Evolutionary conservation across 2,888 invertebrate species (phyloP).

Genomic region (Drosophila quinaria): DNA sequence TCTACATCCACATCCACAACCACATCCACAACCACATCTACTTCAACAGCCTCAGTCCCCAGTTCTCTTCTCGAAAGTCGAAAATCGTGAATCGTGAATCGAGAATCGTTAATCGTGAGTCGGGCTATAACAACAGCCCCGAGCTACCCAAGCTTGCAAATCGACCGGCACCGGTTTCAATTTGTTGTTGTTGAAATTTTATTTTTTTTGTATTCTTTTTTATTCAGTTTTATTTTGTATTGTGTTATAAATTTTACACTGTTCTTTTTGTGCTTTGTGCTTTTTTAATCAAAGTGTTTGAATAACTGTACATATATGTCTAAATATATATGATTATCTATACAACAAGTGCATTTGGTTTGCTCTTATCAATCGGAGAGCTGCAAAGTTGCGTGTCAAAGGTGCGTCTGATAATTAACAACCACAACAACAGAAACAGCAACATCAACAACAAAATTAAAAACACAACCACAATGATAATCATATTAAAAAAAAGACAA

Average conservation of each 20-base stretch:
- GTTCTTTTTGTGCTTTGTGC: constrained; percentile 6
- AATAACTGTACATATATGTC: background rate
- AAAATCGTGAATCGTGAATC: background rate
- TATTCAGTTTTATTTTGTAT: background rate
- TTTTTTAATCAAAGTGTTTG: constrained; percentile 32
- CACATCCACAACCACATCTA: background rate
- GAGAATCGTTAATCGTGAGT: constrained; percentile 2
- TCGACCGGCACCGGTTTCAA: constrained; percentile 52
- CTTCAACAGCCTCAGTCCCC: background rate
- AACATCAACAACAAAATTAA: constrained; percentile 8
- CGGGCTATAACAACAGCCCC: background rate
- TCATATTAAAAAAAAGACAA: too few relatives aligned
- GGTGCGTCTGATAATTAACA: constrained; percentile 47
- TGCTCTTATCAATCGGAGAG: constrained; percentile 30
- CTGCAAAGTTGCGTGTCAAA: constrained; percentile 51
- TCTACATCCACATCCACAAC: background rate
- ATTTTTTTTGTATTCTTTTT: constrained; percentile 15
- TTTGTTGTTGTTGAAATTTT: constrained; percentile 10
- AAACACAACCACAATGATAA: background rate
- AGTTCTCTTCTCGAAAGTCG: background rate
- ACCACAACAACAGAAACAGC: constrained; percentile 7
- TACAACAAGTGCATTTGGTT: constrained; percentile 12
- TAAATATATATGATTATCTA: background rate
- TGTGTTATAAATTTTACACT: constrained; percentile 9
- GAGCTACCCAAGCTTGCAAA: constrained; percentile 3